Conservation (phyloP, 2,888 invertebrate species). For the Brenthis ino region DNA sequence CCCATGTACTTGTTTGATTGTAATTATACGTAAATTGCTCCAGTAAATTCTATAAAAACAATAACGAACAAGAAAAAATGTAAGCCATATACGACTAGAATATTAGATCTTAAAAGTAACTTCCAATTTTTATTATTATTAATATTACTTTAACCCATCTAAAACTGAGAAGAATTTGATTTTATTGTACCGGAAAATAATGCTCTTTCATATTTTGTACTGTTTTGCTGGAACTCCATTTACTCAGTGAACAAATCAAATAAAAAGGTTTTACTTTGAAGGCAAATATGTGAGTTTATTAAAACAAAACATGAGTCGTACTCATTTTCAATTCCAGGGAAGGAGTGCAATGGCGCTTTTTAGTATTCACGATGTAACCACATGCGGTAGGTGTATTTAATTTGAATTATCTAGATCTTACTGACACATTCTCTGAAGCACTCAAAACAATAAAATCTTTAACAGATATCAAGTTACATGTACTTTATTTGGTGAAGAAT, state of each 20-base stretch:
- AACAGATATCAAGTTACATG: slow-evolving; percentile 64
- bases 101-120: too few relatives aligned
- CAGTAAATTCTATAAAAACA: too few relatives aligned
- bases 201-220: slow-evolving; percentile 41
- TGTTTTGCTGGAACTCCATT: slow-evolving; percentile 51
- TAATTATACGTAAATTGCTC: too few relatives aligned
- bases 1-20: slow-evolving; percentile 2
- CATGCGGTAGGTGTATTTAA: slow-evolving; percentile 77
- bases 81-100: too few relatives aligned
- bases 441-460: slow-evolving; percentile 63
- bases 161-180: neutral
- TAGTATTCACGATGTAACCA: slow-evolving; percentile 65
- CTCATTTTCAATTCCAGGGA: slow-evolving; percentile 72
- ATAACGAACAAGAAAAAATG: too few relatives aligned
- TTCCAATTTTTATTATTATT: too few relatives aligned
- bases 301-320: slow-evolving; percentile 70
- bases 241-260: slow-evolving; percentile 61
- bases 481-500: slow-evolving; percentile 65
- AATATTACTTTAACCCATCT: too few relatives aligned
- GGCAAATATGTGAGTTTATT: slow-evolving; percentile 74
- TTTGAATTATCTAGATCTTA: slow-evolving; percentile 75
- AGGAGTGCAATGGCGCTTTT: slow-evolving; percentile 61
- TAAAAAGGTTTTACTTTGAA: slow-evolving; percentile 69
- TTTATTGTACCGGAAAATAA: neutral
- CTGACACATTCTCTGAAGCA: slow-evolving; percentile 72